These are phyloP conservation scores for Leptonema lineaticorne DNA, from an alignment of 1,140 invertebrate species.

Conservation along the genomic window DNA sequence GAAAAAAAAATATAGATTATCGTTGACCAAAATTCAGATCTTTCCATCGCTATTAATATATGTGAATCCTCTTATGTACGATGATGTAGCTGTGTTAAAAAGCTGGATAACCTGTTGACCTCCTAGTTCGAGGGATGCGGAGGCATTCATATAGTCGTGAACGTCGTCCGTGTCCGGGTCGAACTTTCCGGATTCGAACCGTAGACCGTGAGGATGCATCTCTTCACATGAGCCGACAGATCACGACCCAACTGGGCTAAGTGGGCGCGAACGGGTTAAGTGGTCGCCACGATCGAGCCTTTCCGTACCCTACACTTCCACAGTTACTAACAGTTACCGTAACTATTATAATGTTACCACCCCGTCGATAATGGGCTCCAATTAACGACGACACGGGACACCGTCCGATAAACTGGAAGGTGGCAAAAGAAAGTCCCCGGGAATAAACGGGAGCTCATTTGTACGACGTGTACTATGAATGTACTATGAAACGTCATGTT, in stretches of 20 bases:
- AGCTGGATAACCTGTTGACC: slow-evolving; percentile 10
- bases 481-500: too few species aligned
- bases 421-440: too few species aligned
- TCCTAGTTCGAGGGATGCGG: background rate
- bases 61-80: too few species aligned
- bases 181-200: slow-evolving; percentile 6
- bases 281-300: background rate
- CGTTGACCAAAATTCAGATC: too few species aligned
- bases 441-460: too few species aligned
- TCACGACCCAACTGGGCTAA: slow-evolving; percentile 31
- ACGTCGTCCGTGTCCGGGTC: slow-evolving; percentile 10
- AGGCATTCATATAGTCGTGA: slow-evolving; percentile 15
- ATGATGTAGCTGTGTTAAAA: too few species aligned
- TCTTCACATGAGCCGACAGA: slow-evolving; percentile 28
- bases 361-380: background rate
- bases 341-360: background rate
- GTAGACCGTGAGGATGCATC: slow-evolving; percentile 19
- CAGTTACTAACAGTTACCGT: background rate
- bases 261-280: slow-evolving; percentile 27
- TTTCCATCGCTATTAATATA: too few species aligned
- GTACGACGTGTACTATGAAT: too few species aligned
- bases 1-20: too few species aligned
- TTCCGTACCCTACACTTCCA: background rate
- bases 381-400: background rate
- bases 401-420: too few species aligned